These are phyloP conservation scores for Aulostomus chinensis DNA, from an alignment of 2,797 vertebrate genomes.

Conservation along the genomic window DNA sequence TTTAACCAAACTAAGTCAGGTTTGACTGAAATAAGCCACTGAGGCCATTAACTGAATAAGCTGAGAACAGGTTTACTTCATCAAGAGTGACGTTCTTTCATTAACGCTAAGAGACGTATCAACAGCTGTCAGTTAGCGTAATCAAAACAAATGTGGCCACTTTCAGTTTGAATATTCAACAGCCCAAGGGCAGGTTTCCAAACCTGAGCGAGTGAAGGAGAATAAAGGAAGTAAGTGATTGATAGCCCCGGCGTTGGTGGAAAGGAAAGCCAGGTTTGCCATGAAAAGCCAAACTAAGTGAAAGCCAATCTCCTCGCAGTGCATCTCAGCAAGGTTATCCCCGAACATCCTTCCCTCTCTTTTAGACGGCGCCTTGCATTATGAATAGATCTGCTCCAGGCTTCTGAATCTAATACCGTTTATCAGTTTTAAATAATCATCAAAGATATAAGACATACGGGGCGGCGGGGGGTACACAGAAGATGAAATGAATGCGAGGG, in stretches of 20 bases:
- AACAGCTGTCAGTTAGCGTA: conserved; percentile 70
- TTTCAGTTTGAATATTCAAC: conserved; percentile 59
- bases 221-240: conserved; percentile 45
- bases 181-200: conserved; percentile 53
- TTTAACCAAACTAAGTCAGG: not conserved
- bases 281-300: conserved; percentile 12
- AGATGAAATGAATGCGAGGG: not conserved
- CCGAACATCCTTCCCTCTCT: not conserved
- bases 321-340: conserved; percentile 8
- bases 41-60: too few relatives aligned
- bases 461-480: not conserved
- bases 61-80: conserved; percentile 46
- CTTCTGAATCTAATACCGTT: not conserved
- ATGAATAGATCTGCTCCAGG: conserved; percentile 16
- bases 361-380: not conserved
- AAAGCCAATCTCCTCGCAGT: conserved; percentile 1
- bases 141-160: conserved; percentile 65
- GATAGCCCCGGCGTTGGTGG: conserved; percentile 23
- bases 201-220: conserved; percentile 34
- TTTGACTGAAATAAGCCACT: too few relatives aligned
- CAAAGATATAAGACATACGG: not conserved
- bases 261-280: conserved; percentile 2
- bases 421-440: not conserved
- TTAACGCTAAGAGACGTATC: conserved; percentile 62
- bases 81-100: conserved; percentile 53